These are phyloP conservation scores for Crotalus tigris DNA, from an alignment of 2,113 vertebrate species.

Conservation along the genomic window DNA sequence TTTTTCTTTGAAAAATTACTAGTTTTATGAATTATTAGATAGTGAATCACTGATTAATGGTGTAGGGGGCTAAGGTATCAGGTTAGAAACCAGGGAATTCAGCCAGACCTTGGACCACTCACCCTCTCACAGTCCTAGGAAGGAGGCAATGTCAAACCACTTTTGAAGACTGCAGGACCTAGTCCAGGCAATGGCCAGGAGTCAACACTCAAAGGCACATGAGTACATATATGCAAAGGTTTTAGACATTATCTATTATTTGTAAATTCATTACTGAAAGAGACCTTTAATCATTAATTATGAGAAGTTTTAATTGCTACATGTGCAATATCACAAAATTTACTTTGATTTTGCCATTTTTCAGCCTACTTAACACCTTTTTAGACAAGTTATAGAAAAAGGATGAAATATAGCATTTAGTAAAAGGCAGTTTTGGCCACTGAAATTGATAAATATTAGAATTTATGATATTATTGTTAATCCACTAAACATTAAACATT, in stretches of 20 bases:
- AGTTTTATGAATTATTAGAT: neutral
- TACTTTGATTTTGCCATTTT: neutral
- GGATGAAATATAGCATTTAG: neutral
- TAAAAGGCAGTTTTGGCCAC: neutral
- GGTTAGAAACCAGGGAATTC: neutral
- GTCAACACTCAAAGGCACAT: neutral
- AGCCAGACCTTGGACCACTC: neutral
- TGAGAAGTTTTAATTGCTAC: neutral
- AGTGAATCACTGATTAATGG: neutral
- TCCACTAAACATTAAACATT: neutral
- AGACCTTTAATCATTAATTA: neutral
- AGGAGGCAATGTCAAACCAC: neutral
- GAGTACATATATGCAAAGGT: neutral
- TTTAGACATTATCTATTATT: neutral
- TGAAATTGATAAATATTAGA: neutral
- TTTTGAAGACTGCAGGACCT: neutral
- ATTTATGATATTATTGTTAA: neutral
- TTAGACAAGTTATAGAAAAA: neutral
- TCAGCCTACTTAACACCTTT: neutral
- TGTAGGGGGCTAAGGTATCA: neutral
- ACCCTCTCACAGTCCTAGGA: neutral
- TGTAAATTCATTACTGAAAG: neutral
- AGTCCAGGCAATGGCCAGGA: neutral
- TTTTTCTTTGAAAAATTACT: neutral
- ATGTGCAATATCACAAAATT: neutral